A percentile compares a stretch with the other conserved stretches of the same genome.
phyloP scores from a whole-genome alignment of 37 sponge, comb jelly and placozoan species.

The Hexactinellida sp. region DNA sequence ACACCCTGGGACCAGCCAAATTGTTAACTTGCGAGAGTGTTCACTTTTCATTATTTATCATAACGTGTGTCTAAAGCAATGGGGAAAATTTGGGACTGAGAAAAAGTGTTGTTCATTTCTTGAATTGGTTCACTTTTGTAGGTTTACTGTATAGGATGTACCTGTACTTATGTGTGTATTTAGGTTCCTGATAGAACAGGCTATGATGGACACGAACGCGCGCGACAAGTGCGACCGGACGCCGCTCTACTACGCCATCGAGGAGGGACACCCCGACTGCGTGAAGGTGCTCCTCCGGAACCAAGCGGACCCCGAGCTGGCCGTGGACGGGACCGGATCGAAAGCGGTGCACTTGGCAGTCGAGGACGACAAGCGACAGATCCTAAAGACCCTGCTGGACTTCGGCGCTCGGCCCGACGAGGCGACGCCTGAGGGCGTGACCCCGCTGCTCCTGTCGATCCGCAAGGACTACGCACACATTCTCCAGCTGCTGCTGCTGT shows the following conservation, averaged over 20 bases:
- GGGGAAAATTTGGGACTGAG: too few species aligned
- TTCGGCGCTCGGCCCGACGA: constrained; percentile 10
- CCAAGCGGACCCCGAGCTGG: neutral
- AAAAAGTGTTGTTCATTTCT: too few species aligned
- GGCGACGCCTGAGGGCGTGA: neutral
- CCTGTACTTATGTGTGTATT: too few species aligned
- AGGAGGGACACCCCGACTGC: neutral
- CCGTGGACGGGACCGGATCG: neutral
- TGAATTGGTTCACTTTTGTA: too few species aligned
- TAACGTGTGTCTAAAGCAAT: too few species aligned
- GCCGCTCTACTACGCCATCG: neutral
- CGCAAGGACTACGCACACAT: neutral
- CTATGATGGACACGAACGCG: neutral
- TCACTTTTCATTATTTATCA: too few species aligned
- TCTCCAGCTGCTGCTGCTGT: neutral
- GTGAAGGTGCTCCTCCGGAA: neutral
- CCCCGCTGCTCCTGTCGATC: neutral
- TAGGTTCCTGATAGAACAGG: neutral
- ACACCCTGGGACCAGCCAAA: too few species aligned
- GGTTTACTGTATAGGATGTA: too few species aligned
- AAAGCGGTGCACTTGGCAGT: neutral
- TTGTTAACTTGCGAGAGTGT: too few species aligned
- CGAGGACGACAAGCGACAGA: neutral
- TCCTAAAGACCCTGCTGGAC: neutral
- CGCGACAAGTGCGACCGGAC: neutral